Conservation (phyloP, 2,113 vertebrate genomes). For the Isurus oxyrinchus region DNA sequence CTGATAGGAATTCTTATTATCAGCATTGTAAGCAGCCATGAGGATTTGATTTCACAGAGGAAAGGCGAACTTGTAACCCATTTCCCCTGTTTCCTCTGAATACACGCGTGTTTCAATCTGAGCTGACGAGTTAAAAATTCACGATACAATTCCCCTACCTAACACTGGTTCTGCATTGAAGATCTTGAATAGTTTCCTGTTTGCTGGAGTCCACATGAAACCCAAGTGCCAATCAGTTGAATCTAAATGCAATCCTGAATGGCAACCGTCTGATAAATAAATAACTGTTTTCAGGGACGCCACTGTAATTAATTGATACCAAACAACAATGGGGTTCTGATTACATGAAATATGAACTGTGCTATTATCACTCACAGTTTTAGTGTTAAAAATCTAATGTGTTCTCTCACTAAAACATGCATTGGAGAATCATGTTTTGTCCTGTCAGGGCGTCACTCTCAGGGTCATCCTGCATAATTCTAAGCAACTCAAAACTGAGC, state of each 20-base stretch:
- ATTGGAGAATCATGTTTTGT: neutral
- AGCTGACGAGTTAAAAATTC: neutral
- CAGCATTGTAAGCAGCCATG: neutral
- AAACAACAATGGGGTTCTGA: neutral
- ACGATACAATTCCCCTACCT: neutral
- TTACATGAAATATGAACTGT: constrained; percentile 10
- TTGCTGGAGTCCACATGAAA: neutral
- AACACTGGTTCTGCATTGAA: neutral
- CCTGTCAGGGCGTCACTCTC: neutral
- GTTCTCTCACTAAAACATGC: neutral
- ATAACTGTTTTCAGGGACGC: neutral
- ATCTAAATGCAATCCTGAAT: neutral
- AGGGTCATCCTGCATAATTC: neutral
- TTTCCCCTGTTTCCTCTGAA: neutral
- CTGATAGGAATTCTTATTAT: neutral
- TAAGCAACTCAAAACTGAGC: neutral
- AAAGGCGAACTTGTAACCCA: neutral
- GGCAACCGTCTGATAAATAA: constrained; percentile 10
- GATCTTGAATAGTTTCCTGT: neutral
- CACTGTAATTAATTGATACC: constrained; percentile 28
- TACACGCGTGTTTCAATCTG: neutral
- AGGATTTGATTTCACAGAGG: neutral
- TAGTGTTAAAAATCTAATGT: neutral
- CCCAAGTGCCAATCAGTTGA: neutral
- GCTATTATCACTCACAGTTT: neutral